Evolutionary conservation across 1,140 invertebrate species (phyloP), one percentile per base, ranked within the genome.

Genomic region (Caenorhabditis inopinata): DNA sequence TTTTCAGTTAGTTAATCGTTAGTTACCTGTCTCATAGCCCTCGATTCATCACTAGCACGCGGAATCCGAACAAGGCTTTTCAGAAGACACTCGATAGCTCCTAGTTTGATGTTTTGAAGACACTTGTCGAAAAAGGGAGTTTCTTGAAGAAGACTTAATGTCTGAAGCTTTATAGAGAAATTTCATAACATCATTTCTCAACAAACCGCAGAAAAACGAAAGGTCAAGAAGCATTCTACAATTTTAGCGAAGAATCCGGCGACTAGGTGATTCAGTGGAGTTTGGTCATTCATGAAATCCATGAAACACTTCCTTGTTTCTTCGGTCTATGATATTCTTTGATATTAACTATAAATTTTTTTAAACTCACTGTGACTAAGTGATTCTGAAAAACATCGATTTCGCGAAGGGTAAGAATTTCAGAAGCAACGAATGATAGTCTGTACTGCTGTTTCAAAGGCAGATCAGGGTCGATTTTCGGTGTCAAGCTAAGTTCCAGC

Each of bases 231-330:
- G n/a, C 58, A 68, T n/a, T 68, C 58, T 32, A 68, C 38, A 32
- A 68, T 68, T 68, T 68, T 68, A 18, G 58, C 58, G n/a, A 68
- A 68, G n/a, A 68, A 68, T 18, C 58, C 58, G n/a, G 58, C 58
- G 38, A 68, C 58, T 6, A 68, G 58, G 12, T 68, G 58, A 38
- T 68, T 68, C 58, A 68, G n/a, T 21, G 58, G 58, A 29, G 25
- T 27, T 38, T 38, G 35, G 32, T 68, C 58, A 18, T 68, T 68
- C 32, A 68, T 11, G 38, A 68, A 68, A n/a, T 68, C 58, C 2
- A 68, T n/a, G 1, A 68, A 32, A n/a, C 58, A 68, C 12, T 68
- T 68, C 27, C 27, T 68, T 9, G 58, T 68, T 42, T 68, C 58
- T n/a, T 68, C 58, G 4, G 29, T 68, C 58, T 68, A 18, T 2